These are phyloP conservation scores for Rhagoletis zephyria DNA, from an alignment of 1,140 invertebrate species.

Conservation along the genomic window DNA sequence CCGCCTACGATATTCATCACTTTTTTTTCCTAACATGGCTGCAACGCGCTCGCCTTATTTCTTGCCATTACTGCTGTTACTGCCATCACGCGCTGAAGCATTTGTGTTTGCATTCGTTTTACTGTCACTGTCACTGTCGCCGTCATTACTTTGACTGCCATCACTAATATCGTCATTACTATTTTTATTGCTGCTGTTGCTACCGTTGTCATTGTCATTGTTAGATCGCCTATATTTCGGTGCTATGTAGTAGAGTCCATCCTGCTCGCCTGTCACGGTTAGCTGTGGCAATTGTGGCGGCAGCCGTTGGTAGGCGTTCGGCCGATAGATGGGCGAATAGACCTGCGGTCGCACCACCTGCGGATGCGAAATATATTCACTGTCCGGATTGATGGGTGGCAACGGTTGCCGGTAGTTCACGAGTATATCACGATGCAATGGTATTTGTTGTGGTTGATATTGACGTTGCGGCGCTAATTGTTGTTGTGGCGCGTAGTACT, in stretches of 20 bases:
- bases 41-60: background rate
- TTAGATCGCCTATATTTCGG: conserved; percentile 57
- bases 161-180: background rate
- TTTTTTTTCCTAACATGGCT: too few relatives aligned
- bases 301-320: conserved; percentile 39
- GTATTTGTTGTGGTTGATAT: conserved; percentile 59
- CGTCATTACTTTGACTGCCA: background rate
- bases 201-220: conserved; percentile 52
- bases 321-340: conserved; percentile 38
- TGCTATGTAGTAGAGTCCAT: conserved; percentile 56
- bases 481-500: conserved; percentile 63
- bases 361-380: conserved; percentile 68
- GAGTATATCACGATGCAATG: conserved; percentile 73
- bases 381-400: conserved; percentile 75
- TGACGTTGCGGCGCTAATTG: conserved; percentile 58
- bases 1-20: background rate
- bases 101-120: background rate
- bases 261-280: conserved; percentile 14
- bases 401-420: conserved; percentile 76
- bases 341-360: conserved; percentile 56
- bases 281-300: conserved; percentile 18
- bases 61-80: background rate
- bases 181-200: background rate
- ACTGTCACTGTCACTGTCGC: too few relatives aligned
- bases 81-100: background rate